Percentiles rank a stretch among this genome's conserved stretches.
Evolutionary conservation across 2,797 vertebrate species (phyloP).

Genomic region (Micromesistius poutassou): DNA sequence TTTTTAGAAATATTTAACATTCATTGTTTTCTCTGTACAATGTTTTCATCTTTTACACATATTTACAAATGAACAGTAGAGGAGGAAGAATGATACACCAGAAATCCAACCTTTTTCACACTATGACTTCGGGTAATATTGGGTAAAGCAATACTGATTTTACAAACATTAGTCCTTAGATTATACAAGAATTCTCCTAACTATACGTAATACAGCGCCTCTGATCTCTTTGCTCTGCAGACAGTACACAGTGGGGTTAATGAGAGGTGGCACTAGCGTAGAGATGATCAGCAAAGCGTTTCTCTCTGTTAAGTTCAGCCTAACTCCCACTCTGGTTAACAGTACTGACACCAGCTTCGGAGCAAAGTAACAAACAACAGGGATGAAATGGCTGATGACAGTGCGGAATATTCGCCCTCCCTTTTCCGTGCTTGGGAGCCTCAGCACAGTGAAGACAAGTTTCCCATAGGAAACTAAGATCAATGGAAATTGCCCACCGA

Average conservation of each 20-base stretch:
- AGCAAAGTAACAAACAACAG: conserved; percentile 20
- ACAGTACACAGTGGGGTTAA: conserved; percentile 35
- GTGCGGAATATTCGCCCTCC: conserved; percentile 32
- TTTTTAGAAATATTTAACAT: no score
- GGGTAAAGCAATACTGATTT: background rate
- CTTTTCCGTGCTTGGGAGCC: conserved; percentile 15
- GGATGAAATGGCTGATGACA: conserved; percentile 29
- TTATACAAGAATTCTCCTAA: background rate
- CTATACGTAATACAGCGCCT: background rate
- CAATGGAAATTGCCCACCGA: conserved; percentile 14
- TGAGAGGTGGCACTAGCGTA: conserved; percentile 21
- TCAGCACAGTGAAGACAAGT: conserved; percentile 31
- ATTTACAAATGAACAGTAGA: no score
- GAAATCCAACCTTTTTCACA: no score
- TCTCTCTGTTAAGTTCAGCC: conserved; percentile 27
- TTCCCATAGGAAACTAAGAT: conserved; percentile 32
- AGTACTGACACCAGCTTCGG: conserved; percentile 23
- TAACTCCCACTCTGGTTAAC: conserved; percentile 34
- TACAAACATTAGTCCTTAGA: background rate
- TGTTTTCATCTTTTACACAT: background rate
- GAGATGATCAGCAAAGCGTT: conserved; percentile 22
- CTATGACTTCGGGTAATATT: no score
- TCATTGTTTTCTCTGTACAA: background rate
- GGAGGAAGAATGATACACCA: no score
- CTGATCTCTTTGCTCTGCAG: conserved; percentile 36